Conservation (phyloP, 2,888 invertebrate genomes). For the Rhamnusium bicolor region DNA sequence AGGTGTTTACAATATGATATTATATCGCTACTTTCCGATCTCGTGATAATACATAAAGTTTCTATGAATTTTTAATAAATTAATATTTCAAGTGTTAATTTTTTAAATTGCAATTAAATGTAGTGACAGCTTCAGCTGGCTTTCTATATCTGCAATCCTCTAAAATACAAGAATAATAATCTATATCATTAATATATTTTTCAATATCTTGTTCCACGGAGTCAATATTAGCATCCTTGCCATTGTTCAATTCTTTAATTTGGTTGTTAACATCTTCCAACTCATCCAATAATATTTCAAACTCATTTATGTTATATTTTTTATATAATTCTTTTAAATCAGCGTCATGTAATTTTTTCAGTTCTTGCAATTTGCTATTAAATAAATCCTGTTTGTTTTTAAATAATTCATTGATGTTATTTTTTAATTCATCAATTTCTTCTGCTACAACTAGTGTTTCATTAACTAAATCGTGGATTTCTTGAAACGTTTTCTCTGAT, state of each 20-base stretch:
- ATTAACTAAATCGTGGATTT: slow-evolving; percentile 18
- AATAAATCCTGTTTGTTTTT: not conserved
- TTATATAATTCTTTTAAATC: slow-evolving; percentile 18
- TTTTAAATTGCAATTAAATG: not conserved
- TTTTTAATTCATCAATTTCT: slow-evolving; percentile 19
- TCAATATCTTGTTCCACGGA: slow-evolving; percentile 16
- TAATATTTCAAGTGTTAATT: not conserved
- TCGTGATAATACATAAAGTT: too few relatives aligned
- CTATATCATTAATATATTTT: slow-evolving; percentile 15
- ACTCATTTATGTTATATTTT: slow-evolving; percentile 3
- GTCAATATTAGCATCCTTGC: not conserved
- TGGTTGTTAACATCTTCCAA: slow-evolving; percentile 8
- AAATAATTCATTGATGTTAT: not conserved
- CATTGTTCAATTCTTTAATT: not conserved
- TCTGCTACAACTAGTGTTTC: slow-evolving; percentile 7
- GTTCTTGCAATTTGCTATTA: slow-evolving; percentile 2
- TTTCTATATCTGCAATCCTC: slow-evolving; percentile 16
- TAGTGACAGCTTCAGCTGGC: not conserved
- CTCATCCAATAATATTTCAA: not conserved
- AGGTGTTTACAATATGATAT: too few relatives aligned
- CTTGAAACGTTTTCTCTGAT: slow-evolving; percentile 2
- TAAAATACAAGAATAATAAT: slow-evolving; percentile 22
- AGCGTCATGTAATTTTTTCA: not conserved
- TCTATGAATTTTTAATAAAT: not conserved
- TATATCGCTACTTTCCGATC: too few relatives aligned